These are phyloP conservation scores for Hybognathus amarus DNA, from an alignment of 2,797 vertebrate species.

Conservation along the genomic window DNA sequence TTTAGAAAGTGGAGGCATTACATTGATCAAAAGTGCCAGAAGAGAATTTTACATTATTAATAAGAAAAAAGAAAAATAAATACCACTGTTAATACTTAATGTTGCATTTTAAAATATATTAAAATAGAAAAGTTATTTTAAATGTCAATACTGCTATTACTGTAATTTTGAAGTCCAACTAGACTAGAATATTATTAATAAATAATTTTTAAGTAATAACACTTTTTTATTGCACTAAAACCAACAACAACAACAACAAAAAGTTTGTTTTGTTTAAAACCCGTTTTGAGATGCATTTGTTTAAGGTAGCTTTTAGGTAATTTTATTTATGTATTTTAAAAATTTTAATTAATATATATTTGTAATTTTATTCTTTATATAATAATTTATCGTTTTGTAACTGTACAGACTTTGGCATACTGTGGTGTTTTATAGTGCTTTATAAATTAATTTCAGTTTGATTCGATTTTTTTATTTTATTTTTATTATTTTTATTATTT, in stretches of 20 bases:
- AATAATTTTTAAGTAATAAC: neutral
- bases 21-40: neutral
- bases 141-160: neutral
- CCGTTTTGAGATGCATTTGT: neutral
- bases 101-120: neutral
- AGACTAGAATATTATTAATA: neutral
- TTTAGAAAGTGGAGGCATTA: neutral
- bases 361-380: neutral
- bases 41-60: neutral
- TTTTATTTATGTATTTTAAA: neutral
- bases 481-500: too few relatives aligned
- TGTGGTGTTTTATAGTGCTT: neutral
- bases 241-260: too few relatives aligned
- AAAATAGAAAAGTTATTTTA: neutral
- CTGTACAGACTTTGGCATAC: neutral
- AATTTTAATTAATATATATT: neutral
- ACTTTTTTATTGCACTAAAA: neutral
- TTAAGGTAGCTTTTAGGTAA: neutral
- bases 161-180: neutral
- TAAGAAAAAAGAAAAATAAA: neutral
- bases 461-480: neutral
- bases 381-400: neutral
- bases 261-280: too few relatives aligned
- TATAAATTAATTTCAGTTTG: neutral
- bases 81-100: neutral